Evolutionary conservation across 2,797 vertebrate genomes (phyloP), one percentile per base, ranked within the genome.

Genomic region (Acropternis orthonyx): DNA sequence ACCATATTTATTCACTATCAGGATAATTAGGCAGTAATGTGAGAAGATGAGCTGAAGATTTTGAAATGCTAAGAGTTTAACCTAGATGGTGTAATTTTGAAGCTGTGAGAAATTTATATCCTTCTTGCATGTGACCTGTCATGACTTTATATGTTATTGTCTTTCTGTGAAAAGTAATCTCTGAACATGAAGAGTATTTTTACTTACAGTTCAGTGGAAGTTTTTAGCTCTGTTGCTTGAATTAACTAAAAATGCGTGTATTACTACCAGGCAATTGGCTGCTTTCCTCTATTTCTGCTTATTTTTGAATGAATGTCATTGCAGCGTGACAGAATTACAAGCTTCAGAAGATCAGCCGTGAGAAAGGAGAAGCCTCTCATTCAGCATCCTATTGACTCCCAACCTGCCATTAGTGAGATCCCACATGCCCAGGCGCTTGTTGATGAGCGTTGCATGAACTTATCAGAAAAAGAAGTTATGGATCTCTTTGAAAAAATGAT

Each of bases 401-500:
- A 98, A 84, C 97, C 98, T 5, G 91, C 92, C 27, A 98, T 98
- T 83, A 85, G 95, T 8, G 99, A 99, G 83, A 97, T 99, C 84
- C 99, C 99, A 0, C 80, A 98, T 68, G 98, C 98, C 56, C 99
- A 99, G 96, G 98, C 98, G 1, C 97, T 99, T 17, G 99, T 98
- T 34, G 99, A 99, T 63, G 99, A 99, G 37, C 98, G 99, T 84
- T 99, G 98, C 93, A 97, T 98, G 98, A 99, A 99, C 96, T 98
- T 99, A 87, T 99, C 99, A 3, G 99, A 99, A 96, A 99, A 99
- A 94, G 99, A 99, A 98, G 99, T 99, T 72, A 98, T 98, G 95
- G 99, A 99, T 97, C 98, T 99, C 69, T 99, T 99, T 96, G 99
- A 99, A 96, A 99, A 99, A 98, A 99, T 99, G 99, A 99, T 99